Evolutionary conservation across 37 sponge, comb jelly and placozoan species (phyloP).

Genomic region (Mnemiopsis leidyi): DNA sequence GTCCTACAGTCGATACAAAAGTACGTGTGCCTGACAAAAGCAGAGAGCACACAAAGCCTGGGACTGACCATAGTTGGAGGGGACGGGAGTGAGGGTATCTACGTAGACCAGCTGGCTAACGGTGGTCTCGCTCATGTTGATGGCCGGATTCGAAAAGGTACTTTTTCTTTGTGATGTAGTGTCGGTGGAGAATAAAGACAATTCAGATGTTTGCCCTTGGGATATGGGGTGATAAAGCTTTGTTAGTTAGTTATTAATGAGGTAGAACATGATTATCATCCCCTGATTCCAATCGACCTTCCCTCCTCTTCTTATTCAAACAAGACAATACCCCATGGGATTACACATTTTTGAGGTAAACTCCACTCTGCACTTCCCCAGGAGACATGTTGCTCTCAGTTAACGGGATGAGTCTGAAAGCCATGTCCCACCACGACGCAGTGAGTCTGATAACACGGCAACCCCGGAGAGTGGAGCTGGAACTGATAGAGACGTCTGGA

Average conservation of each 20-base stretch:
- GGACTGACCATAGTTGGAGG: conserved; percentile 31
- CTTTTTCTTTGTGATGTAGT: no score
- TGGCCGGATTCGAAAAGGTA: background rate
- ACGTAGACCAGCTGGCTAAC: background rate
- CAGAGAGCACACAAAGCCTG: background rate
- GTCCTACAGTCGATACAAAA: background rate
- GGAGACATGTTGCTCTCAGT: conserved; percentile 50
- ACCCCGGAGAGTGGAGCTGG: conserved; percentile 1
- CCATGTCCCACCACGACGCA: conserved; percentile 15
- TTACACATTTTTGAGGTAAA: no score
- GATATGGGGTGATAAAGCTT: no score
- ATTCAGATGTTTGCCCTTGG: no score
- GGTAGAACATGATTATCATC: no score
- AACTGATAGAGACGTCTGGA: background rate
- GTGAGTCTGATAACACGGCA: background rate
- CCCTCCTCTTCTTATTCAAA: no score
- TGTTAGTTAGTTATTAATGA: no score
- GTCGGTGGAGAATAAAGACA: no score
- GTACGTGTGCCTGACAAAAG: conserved; percentile 29
- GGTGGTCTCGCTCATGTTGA: conserved; percentile 9
- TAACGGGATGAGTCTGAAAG: background rate
- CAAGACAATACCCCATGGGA: no score
- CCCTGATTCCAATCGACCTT: no score
- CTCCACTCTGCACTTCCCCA: no score
- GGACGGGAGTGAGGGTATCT: conserved; percentile 17